These are phyloP conservation scores for Pimephales promelas DNA, from an alignment of 2,113 vertebrate species.

Conservation along the genomic window DNA sequence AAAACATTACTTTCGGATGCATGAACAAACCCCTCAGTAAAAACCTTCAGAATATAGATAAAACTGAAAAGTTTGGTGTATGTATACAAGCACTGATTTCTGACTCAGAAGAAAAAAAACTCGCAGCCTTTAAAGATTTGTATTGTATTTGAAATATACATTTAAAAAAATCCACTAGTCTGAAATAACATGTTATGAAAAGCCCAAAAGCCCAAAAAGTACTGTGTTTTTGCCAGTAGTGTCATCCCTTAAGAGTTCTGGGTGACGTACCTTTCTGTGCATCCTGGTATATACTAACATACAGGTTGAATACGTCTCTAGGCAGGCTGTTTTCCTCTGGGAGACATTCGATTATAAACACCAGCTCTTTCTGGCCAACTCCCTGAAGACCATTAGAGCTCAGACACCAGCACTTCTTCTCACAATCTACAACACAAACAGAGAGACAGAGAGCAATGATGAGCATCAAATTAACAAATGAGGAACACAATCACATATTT, in stretches of 20 bases:
- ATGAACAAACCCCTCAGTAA: too few relatives aligned
- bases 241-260: not conserved
- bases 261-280: slow-evolving; percentile 83
- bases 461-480: not conserved
- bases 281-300: slow-evolving; percentile 89
- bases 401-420: slow-evolving; percentile 90
- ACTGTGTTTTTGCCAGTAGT: not conserved
- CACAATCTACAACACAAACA: slow-evolving; percentile 74
- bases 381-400: slow-evolving; percentile 90
- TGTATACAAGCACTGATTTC: too few relatives aligned
- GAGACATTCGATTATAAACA: slow-evolving; percentile 85
- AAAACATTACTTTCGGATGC: too few relatives aligned
- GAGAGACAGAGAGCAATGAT: not conserved
- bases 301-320: slow-evolving; percentile 86
- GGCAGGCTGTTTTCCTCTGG: slow-evolving; percentile 86
- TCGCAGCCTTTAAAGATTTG: not conserved
- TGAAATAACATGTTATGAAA: not conserved
- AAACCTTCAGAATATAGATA: too few relatives aligned
- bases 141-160: not conserved
- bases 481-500: slow-evolving; percentile 47
- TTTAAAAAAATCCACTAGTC: not conserved
- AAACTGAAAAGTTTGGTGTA: not conserved
- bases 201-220: not conserved
- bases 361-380: slow-evolving; percentile 90
- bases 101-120: not conserved